Conservation (phyloP, 1,140 invertebrate species). For the Callitettix versicolor region DNA sequence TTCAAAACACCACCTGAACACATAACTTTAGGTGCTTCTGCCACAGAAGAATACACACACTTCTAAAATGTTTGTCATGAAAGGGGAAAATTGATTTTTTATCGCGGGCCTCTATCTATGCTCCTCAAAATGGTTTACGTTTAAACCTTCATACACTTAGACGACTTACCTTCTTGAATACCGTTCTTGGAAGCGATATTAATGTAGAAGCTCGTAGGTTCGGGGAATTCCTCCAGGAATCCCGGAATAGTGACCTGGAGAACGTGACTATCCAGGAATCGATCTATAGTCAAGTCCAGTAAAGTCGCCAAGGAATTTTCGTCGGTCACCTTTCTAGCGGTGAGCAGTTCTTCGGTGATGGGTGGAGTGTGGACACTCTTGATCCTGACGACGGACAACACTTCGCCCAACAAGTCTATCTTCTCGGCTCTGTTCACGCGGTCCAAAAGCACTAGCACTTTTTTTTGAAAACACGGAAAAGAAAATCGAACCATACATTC, state of each 20-base stretch:
- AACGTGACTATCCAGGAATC: slow-evolving; percentile 25
- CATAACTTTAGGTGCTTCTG: too few relatives aligned
- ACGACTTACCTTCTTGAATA: too few relatives aligned
- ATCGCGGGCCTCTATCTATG: too few relatives aligned
- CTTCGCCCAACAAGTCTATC: slow-evolving; percentile 23
- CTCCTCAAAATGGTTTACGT: too few relatives aligned
- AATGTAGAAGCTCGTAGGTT: not conserved
- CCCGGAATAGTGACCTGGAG: slow-evolving; percentile 21
- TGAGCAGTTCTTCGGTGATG: slow-evolving; percentile 8
- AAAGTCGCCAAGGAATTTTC: slow-evolving; percentile 12
- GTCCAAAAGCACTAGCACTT: slow-evolving; percentile 24
- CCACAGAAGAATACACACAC: too few relatives aligned
- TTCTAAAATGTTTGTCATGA: too few relatives aligned
- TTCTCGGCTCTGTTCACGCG: slow-evolving; percentile 19
- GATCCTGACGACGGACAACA: slow-evolving; percentile 4
- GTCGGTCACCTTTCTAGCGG: slow-evolving; percentile 6
- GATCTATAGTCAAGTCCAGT: slow-evolving; percentile 21
- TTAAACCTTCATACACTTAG: too few relatives aligned
- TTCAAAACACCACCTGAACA: too few relatives aligned
- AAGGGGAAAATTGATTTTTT: too few relatives aligned
- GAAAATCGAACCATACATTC: slow-evolving; percentile 25
- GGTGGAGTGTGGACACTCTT: slow-evolving; percentile 1
- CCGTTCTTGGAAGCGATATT: not conserved
- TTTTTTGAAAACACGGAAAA: slow-evolving; percentile 25
- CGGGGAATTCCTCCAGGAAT: not conserved